Base-by-base conservation (phyloP, 2,888 invertebrate genomes). In the Diabrotica balteata region DNA sequence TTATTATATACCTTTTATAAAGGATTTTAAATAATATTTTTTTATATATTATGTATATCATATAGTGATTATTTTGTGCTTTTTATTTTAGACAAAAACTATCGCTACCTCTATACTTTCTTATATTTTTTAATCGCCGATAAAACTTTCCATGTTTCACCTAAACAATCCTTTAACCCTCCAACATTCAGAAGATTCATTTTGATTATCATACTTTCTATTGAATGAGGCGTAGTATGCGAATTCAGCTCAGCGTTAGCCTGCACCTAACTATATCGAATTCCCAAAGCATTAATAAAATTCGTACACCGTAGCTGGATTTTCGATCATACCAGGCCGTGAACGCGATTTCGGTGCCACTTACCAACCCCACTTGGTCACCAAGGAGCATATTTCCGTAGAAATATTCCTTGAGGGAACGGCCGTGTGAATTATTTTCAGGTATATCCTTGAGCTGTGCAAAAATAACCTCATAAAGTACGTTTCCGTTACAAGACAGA, bases 331-430 rank as follows among this genome's bases (percentile, higher is more conserved):
- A 63, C 51, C n/a, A 44, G 51, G 43, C 50, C 50, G 49, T 11
- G 57, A 63, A 51, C 58, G 58, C 63, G 63, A 63, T 63, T 63
- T 58, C 63, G 50, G 50, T n/a, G 63, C 63, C 63, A 63, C 63
- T 63, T 63, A 63, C 63, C 54, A 53, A 58, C 44, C 63, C 58
- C 59, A 53, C 44, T 63, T 63, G 67, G 67, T 67, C 67, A 67
- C 67, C 67, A 22, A 63, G 63, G 59, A 59, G 59, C 50, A 59
- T 53, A 63, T 63, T 63, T 67, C 63, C 67, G 49, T 57, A 58
- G 67, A 54, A 59, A 67, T 67, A 67, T 63, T 67, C 67, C 67
- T 52, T 59, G 11, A 17, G 63, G 67, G 67, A 67, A 17, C 58
- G 43, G 32, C 32, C 22, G 44, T 59, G 63, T 59, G 63, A 67